A percentile compares a stretch with the other conserved stretches of the same genome.
These are phyloP conservation scores for Drosophila buzzatii DNA, from an alignment of 2,888 invertebrate species.

Conservation along the genomic window DNA sequence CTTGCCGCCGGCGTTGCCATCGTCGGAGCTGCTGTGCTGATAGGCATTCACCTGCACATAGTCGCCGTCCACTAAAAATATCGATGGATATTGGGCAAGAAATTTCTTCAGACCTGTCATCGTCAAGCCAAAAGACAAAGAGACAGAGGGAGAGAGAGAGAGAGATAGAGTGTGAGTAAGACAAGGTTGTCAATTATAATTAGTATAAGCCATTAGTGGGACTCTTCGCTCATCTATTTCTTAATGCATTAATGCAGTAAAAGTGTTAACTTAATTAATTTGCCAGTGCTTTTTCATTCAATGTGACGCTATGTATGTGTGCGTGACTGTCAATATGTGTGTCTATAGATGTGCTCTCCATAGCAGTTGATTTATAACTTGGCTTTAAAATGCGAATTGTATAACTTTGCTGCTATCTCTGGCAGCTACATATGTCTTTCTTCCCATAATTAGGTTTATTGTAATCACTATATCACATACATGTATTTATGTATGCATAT, in stretches of 20 bases:
- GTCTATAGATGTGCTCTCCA: not conserved
- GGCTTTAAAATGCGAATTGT: constrained; percentile 44
- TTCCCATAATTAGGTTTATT: constrained; percentile 76
- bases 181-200: constrained; percentile 66
- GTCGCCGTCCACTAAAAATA: constrained; percentile 97
- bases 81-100: constrained; percentile 97
- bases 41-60: constrained; percentile 94
- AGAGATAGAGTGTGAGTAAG: not conserved
- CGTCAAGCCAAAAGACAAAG: constrained; percentile 14
- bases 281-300: constrained; percentile 22
- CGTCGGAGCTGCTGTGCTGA: constrained; percentile 89
- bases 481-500: not conserved
- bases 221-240: not conserved
- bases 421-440: constrained; percentile 46
- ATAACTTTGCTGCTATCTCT: constrained; percentile 53
- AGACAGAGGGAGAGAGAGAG: not conserved
- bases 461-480: constrained; percentile 38
- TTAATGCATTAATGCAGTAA: constrained; percentile 60
- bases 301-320: constrained; percentile 17
- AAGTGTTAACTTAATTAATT: constrained; percentile 70
- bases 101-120: constrained; percentile 95
- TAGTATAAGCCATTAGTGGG: constrained; percentile 63
- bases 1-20: constrained; percentile 87
- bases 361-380: constrained; percentile 37
- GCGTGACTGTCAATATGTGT: not conserved